phyloP scores from a whole-genome alignment of 2,113 vertebrate genomes.

The Brachypodius melanocephalos region DNA sequence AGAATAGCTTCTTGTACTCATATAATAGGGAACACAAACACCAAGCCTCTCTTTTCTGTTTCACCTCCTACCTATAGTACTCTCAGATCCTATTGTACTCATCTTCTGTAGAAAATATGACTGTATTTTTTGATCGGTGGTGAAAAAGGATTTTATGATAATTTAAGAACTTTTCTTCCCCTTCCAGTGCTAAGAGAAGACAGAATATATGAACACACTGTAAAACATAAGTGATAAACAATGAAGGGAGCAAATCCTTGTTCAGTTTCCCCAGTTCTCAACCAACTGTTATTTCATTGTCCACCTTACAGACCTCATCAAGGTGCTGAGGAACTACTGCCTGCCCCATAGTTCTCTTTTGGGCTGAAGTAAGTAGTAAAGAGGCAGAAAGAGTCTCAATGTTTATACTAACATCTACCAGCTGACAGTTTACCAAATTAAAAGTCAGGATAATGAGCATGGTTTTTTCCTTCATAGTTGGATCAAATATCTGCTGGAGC shows the following conservation, averaged over 20 bases:
- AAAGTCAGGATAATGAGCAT: neutral
- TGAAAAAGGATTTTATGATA: neutral
- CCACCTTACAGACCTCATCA: neutral
- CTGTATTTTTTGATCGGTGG: neutral
- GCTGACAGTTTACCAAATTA: neutral
- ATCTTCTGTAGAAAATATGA: neutral
- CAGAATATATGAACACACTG: neutral
- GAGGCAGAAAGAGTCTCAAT: neutral
- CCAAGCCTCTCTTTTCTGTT: neutral
- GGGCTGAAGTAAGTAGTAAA: neutral
- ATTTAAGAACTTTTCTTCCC: neutral
- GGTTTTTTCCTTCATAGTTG: neutral
- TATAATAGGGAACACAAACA: accelerated
- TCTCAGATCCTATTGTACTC: neutral
- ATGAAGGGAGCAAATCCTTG: neutral
- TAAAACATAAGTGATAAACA: neutral
- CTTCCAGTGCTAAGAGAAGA: neutral
- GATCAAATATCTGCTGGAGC: neutral
- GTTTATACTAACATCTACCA: neutral
- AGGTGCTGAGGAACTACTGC: neutral
- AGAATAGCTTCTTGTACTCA: neutral
- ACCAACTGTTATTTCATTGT: neutral
- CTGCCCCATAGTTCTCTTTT: neutral
- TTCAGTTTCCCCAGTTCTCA: neutral
- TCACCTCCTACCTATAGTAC: neutral